Conservation (phyloP, 2,888 invertebrate genomes). For the Matsumyia berberina region DNA sequence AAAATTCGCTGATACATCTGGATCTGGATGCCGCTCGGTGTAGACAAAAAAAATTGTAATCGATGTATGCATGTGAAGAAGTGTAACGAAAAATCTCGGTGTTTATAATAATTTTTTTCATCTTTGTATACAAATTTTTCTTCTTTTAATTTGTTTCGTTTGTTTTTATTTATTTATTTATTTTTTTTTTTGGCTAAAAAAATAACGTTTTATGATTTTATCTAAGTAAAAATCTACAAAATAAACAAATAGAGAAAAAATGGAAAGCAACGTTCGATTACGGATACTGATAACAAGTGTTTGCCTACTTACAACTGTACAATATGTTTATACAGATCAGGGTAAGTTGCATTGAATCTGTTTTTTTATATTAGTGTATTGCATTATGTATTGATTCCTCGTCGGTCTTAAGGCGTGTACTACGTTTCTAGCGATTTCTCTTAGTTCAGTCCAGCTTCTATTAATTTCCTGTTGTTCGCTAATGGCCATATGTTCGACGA, state of each 20-base stretch:
- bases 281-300: slow-evolving; percentile 62
- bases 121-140: background rate
- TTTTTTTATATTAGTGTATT: background rate
- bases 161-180: no score
- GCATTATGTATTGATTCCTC: no score
- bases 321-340: slow-evolving; percentile 52
- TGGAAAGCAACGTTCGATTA: slow-evolving; percentile 67
- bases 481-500: no score
- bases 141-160: background rate
- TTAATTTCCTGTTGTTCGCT: no score
- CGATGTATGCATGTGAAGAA: slow-evolving; percentile 28
- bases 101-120: slow-evolving; percentile 16
- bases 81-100: slow-evolving; percentile 18
- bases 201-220: background rate
- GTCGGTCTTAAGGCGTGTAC: no score
- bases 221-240: slow-evolving; percentile 15
- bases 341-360: slow-evolving; percentile 43
- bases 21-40: slow-evolving; percentile 39
- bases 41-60: slow-evolving; percentile 16
- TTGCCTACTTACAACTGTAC: slow-evolving; percentile 61
- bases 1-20: slow-evolving; percentile 53
- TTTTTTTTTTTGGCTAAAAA: background rate
- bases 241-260: slow-evolving; percentile 34
- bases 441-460: no score
- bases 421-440: no score